A percentile compares a stretch with the other conserved stretches of the same genome.
These are phyloP conservation scores for Cryptus viduatorius DNA, from an alignment of 2,888 invertebrate genomes.

Conservation along the genomic window DNA sequence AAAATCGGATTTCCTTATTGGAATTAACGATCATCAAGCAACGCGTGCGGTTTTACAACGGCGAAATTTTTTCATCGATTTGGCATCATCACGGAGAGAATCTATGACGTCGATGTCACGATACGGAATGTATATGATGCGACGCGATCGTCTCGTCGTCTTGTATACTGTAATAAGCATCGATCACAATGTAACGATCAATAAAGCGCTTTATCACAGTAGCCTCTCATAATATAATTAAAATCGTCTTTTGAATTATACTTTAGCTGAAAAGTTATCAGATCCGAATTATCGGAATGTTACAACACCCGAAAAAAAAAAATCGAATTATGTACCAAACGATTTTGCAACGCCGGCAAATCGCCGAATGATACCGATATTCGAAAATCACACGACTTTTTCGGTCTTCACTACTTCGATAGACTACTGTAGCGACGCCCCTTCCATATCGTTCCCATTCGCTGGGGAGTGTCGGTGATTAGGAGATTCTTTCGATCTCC, in stretches of 20 bases:
- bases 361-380: too few species aligned
- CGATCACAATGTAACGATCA: slow-evolving; percentile 47
- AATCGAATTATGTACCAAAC: too few species aligned
- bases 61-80: slow-evolving; percentile 12
- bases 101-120: slow-evolving; percentile 6
- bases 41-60: slow-evolving; percentile 15
- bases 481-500: too few species aligned
- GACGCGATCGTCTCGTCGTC: slow-evolving; percentile 27
- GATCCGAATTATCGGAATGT: background rate
- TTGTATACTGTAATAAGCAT: slow-evolving; percentile 40
- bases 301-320: background rate
- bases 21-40: slow-evolving; percentile 22
- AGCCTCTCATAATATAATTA: slow-evolving; percentile 6
- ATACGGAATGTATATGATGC: slow-evolving; percentile 15
- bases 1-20: slow-evolving; percentile 39
- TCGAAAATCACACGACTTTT: too few species aligned
- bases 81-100: background rate
- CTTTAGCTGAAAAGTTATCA: too few species aligned
- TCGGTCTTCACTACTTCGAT: too few species aligned
- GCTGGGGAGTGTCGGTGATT: too few species aligned
- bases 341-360: too few species aligned
- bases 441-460: too few species aligned
- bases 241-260: background rate
- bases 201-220: slow-evolving; percentile 48
- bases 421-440: too few species aligned